Base-by-base conservation (phyloP, 2,888 invertebrate genomes). In the Cistogaster globosa region DNA sequence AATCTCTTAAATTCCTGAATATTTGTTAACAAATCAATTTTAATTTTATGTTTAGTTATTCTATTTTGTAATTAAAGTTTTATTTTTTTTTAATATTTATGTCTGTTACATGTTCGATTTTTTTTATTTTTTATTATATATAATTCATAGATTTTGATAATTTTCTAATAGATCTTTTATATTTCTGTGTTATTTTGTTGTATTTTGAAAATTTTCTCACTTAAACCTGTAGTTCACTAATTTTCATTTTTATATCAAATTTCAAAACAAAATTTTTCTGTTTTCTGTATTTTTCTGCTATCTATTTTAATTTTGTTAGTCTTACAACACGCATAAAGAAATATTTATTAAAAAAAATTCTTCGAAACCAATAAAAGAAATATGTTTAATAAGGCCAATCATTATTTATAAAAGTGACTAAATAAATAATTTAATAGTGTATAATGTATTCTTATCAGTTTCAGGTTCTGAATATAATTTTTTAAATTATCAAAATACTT, bases 1-100 rank as follows among this genome's bases (percentile, higher is more conserved):
- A 38, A 67, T 65, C 79, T 65, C 72, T 72, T 72, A 79, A 80
- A 74, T 74, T 74, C 42, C 60, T 60, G 32, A 67, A 74, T 68
- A 42, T 67, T 68, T 80, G 80, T 67, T 74, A 80, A 80, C 72
- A 74, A 80, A 60, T 42, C 16, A 67, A 58, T 4, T 32, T 51
- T 42, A 80, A 65, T 26, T 26, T 26, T 2, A 26, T 26, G 26
- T 26, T 26, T 26, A 26, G 4, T 2, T 26, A 26, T 26, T 26
- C 4, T 26, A 26, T 26, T 2, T 26, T 26, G 26, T 26, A 26
- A 26, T 62, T 68, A 6, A 32, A 14, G 51, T 51, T 51, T 51
- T n/a, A 53, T 1, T 8, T 53, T 60, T 55, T 38, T 53, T 16
- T 55, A 38, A 58, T 20, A 5, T 14, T 48, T 77, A 36, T 60